Evolutionary conservation across 1,140 invertebrate species (phyloP).

Genomic region (Rhynchophorus ferrugineus): DNA sequence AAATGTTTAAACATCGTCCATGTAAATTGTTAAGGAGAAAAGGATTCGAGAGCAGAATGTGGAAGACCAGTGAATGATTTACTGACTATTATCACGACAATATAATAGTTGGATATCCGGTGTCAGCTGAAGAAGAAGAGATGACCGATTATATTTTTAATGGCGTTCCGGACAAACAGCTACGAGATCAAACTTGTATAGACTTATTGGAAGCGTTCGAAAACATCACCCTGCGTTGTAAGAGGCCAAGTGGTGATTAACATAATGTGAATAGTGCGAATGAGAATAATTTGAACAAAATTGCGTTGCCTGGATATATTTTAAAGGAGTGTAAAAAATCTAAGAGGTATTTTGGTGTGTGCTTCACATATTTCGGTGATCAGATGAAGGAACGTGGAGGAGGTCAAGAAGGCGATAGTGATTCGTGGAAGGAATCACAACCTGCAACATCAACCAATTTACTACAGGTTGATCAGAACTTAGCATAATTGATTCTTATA

Average conservation of each 20-base stretch:
- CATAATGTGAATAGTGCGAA: background rate
- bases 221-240: slow-evolving; percentile 2
- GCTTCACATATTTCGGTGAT: background rate
- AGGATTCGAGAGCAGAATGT: background rate
- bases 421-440: background rate
- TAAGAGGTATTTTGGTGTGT: background rate
- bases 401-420: background rate
- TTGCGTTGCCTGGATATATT: background rate
- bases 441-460: background rate
- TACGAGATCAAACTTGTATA: slow-evolving; percentile 13
- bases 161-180: slow-evolving; percentile 22
- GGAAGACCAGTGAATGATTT: slow-evolving; percentile 21
- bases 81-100: slow-evolving; percentile 30
- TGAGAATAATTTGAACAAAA: background rate
- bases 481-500: slow-evolving; percentile 1
- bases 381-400: background rate
- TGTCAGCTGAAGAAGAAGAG: slow-evolving; percentile 22
- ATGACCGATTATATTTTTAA: slow-evolving; percentile 33
- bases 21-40: slow-evolving; percentile 1
- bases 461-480: slow-evolving; percentile 5
- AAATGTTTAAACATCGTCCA: slow-evolving; percentile 2
- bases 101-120: slow-evolving; percentile 27
- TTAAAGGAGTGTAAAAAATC: background rate
- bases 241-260: background rate
- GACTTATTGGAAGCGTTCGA: slow-evolving; percentile 1